Conservation (phyloP, 2,797 vertebrate species). For the Propithecus deckenii region DNA sequence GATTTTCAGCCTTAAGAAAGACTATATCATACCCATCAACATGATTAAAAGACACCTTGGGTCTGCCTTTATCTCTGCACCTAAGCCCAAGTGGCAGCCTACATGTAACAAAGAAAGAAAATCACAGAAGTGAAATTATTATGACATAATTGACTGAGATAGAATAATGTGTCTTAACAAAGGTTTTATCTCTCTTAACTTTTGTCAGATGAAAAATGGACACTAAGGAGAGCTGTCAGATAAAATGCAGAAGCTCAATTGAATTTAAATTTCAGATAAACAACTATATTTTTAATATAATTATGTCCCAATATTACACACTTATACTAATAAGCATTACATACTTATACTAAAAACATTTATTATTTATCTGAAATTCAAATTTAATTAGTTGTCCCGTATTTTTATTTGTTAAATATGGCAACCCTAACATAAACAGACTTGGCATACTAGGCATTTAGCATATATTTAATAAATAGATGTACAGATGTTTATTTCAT, state of each 20-base stretch:
- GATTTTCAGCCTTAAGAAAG: background rate
- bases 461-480: background rate
- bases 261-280: background rate
- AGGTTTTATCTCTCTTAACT: background rate
- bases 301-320: background rate
- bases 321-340: too few relatives aligned
- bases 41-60: background rate
- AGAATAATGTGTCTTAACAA: background rate
- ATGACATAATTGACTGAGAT: background rate
- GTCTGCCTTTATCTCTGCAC: background rate
- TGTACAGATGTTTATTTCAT: background rate
- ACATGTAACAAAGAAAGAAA: background rate
- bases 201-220: background rate
- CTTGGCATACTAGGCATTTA: background rate
- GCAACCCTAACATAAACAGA: background rate
- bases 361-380: background rate
- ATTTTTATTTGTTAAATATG: background rate
- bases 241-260: background rate
- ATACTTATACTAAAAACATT: background rate
- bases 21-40: background rate
- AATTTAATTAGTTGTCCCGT: background rate
- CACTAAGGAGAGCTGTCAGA: background rate
- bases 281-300: background rate
- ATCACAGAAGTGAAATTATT: background rate
- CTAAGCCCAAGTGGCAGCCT: background rate